A percentile compares a stretch with the other conserved stretches of the same genome.
phyloP scores from a whole-genome alignment of 2,888 invertebrate genomes.

The Nymphalis c-album region DNA sequence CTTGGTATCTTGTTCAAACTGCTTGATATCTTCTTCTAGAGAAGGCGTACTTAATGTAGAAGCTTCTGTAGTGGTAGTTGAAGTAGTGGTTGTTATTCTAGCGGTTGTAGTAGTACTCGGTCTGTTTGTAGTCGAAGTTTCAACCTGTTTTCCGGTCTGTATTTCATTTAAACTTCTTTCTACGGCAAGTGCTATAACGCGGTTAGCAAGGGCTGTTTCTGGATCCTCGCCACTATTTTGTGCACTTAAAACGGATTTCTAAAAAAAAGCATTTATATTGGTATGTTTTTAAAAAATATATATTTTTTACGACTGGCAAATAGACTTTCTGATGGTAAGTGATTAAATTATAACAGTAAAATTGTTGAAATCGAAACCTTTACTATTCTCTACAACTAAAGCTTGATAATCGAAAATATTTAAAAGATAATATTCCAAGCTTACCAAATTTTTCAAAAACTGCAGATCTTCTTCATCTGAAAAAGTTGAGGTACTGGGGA shows the following conservation, averaged over 20 bases:
- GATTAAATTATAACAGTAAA: too few species aligned
- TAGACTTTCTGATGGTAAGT: too few species aligned
- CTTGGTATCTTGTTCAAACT: constrained; percentile 76
- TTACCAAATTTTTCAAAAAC: constrained; percentile 83
- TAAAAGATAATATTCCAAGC: constrained; percentile 33
- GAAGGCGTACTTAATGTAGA: constrained; percentile 60
- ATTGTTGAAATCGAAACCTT: too few species aligned
- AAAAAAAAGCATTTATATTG: constrained; percentile 44
- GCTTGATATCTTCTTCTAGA: constrained; percentile 74
- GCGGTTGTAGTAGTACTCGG: constrained; percentile 49
- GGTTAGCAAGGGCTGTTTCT: constrained; percentile 75
- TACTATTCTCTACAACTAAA: too few species aligned
- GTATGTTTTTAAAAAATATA: too few species aligned
- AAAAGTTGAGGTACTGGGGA: constrained; percentile 73
- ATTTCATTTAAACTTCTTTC: constrained; percentile 76
- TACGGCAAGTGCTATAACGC: constrained; percentile 79
- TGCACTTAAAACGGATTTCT: constrained; percentile 74
- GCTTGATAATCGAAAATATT: not conserved
- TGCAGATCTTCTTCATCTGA: constrained; percentile 81
- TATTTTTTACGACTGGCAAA: too few species aligned
- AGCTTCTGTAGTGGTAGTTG: constrained; percentile 49
- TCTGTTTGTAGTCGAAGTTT: constrained; percentile 44
- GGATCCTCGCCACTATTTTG: constrained; percentile 66
- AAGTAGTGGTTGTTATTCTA: constrained; percentile 53
- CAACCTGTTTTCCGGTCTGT: constrained; percentile 57